Conservation (phyloP, 2,113 vertebrate species). For the Cynoglossus semilaevis region DNA sequence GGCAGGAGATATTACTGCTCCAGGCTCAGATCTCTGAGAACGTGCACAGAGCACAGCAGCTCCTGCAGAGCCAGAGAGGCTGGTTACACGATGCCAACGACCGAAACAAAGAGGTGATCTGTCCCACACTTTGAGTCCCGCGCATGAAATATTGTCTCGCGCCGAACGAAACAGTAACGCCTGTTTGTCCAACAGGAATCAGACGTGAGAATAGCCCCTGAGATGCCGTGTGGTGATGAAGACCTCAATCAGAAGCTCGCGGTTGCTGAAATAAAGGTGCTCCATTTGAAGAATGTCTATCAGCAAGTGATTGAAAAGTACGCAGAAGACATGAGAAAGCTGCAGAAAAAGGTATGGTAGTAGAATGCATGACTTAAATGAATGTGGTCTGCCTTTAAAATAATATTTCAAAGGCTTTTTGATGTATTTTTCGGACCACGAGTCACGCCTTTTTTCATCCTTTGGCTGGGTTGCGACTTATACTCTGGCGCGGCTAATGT, state of each 20-base stretch:
- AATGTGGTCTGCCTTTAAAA: too few species aligned
- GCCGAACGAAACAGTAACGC: neutral
- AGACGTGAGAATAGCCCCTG: neutral
- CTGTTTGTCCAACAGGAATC: constrained; percentile 53
- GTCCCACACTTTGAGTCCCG: too few species aligned
- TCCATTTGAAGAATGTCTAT: constrained; percentile 83
- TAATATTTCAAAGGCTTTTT: too few species aligned
- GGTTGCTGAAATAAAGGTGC: constrained; percentile 81
- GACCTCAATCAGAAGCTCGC: constrained; percentile 84
- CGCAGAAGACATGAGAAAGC: constrained; percentile 87
- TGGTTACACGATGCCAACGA: constrained; percentile 78
- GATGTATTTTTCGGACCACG: too few species aligned
- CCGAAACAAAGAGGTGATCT: constrained; percentile 79
- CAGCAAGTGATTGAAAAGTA: constrained; percentile 86
- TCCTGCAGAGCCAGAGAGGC: constrained; percentile 81
- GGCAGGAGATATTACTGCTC: constrained; percentile 89
- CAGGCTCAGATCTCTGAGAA: constrained; percentile 91
- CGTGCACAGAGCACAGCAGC: constrained; percentile 85
- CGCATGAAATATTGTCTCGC: neutral
- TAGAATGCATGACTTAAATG: too few species aligned
- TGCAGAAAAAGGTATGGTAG: constrained; percentile 88
- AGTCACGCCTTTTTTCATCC: too few species aligned
- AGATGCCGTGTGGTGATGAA: constrained; percentile 70
- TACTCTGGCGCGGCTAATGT: too few species aligned
- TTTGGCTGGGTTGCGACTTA: too few species aligned